A percentile compares a stretch with the other conserved stretches of the same genome.
Evolutionary conservation across 2,113 vertebrate species (phyloP).

Genomic region (Neogobius melanostomus): DNA sequence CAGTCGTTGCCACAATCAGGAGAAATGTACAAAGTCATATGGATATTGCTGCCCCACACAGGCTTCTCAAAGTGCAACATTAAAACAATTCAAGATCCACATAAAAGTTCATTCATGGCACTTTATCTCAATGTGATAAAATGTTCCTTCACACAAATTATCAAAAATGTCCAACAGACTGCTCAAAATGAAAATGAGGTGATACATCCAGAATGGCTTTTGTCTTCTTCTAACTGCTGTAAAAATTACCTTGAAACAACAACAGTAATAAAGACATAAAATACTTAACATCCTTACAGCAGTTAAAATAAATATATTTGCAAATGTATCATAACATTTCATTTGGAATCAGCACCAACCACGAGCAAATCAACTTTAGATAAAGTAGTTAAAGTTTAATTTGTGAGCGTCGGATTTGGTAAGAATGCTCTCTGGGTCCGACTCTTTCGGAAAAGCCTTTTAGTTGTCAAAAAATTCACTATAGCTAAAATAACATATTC

Average conservation of each 20-base stretch:
- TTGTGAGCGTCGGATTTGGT: too few species aligned
- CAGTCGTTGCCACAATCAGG: slow-evolving; percentile 26
- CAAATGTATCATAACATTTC: slow-evolving; percentile 16
- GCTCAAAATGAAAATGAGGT: slow-evolving; percentile 16
- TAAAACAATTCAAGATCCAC: slow-evolving; percentile 35
- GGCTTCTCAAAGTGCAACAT: slow-evolving; percentile 66
- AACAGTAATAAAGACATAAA: not conserved
- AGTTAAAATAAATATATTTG: slow-evolving; percentile 15
- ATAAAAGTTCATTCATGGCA: slow-evolving; percentile 35
- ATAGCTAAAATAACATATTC: too few species aligned
- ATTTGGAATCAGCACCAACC: slow-evolving; percentile 18
- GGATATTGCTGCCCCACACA: slow-evolving; percentile 53
- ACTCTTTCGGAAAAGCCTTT: too few species aligned
- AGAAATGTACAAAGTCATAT: slow-evolving; percentile 53
- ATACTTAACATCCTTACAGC: slow-evolving; percentile 25
- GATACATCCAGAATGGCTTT: slow-evolving; percentile 49
- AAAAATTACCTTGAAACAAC: slow-evolving; percentile 27
- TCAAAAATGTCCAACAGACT: slow-evolving; percentile 28
- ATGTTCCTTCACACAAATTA: slow-evolving; percentile 13
- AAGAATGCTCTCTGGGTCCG: too few species aligned
- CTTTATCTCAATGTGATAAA: slow-evolving; percentile 37
- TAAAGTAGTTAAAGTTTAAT: too few species aligned
- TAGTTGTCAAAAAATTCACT: too few species aligned
- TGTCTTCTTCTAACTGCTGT: slow-evolving; percentile 47
- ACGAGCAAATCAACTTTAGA: not conserved